Percentiles rank a stretch among this genome's conserved stretches.
These are phyloP conservation scores for Ridgeia piscesae DNA, from an alignment of 1,140 invertebrate genomes.

Conservation along the genomic window DNA sequence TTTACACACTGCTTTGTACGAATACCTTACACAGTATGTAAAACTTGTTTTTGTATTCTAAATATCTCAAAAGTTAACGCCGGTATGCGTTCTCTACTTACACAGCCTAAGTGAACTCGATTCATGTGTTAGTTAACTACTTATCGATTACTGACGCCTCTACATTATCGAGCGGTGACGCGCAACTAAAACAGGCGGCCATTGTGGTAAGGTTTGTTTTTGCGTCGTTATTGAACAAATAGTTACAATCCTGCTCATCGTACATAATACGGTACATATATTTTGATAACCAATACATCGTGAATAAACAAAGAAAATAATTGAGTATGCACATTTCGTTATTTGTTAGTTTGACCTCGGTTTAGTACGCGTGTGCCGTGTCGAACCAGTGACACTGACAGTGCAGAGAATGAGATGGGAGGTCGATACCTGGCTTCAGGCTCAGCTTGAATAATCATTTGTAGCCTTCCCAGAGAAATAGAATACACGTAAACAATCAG, in stretches of 20 bases:
- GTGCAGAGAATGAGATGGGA: too few species aligned
- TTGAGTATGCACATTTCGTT: background rate
- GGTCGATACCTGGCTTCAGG: too few species aligned
- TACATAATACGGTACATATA: background rate
- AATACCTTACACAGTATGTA: background rate
- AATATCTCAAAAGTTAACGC: background rate
- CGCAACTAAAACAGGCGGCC: background rate
- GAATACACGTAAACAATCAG: too few species aligned
- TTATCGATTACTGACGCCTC: background rate
- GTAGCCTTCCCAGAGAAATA: too few species aligned
- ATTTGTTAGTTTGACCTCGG: background rate
- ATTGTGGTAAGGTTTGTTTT: background rate
- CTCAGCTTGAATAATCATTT: too few species aligned
- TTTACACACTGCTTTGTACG: background rate
- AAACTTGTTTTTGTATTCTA: background rate
- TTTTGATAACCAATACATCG: background rate
- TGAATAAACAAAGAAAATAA: background rate
- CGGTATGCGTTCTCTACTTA: background rate
- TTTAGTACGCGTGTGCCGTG: background rate
- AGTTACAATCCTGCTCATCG: background rate
- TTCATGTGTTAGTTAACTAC: background rate
- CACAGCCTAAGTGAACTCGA: background rate
- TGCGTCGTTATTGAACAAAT: background rate
- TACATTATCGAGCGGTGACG: background rate
- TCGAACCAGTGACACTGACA: too few species aligned